Percentiles rank a stretch among this genome's conserved stretches.
These are phyloP conservation scores for Solea solea DNA, from an alignment of 2,113 vertebrate genomes.

Conservation along the genomic window DNA sequence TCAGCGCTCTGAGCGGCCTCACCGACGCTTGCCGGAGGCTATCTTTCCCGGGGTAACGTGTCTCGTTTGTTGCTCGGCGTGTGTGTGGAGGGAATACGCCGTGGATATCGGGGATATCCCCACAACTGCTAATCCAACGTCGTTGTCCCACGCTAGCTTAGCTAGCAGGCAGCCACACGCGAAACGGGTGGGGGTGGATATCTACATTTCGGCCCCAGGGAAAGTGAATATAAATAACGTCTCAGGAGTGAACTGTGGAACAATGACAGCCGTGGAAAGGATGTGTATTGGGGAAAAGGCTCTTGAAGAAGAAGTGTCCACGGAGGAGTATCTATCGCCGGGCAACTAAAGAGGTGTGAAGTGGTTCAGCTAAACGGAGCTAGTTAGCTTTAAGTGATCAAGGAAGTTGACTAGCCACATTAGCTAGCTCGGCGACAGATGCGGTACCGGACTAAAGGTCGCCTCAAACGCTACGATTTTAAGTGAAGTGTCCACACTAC, in stretches of 20 bases:
- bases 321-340: conserved; percentile 15
- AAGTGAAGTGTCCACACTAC: background rate
- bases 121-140: conserved; percentile 2
- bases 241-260: conserved; percentile 27
- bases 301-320: conserved; percentile 10
- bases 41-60: conserved; percentile 10
- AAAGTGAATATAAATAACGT: conserved; percentile 24
- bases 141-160: conserved; percentile 60
- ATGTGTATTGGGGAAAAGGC: conserved; percentile 15
- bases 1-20: conserved; percentile 21
- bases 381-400: conserved; percentile 49
- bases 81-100: conserved; percentile 5
- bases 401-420: conserved; percentile 66
- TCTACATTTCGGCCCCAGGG: conserved; percentile 39
- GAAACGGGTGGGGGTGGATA: conserved; percentile 66
- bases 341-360: conserved; percentile 24
- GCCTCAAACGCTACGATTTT: conserved; percentile 25
- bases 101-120: conserved; percentile 18
- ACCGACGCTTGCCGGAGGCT: conserved; percentile 1
- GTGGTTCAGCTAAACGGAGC: conserved; percentile 36
- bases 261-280: conserved; percentile 37
- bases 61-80: conserved; percentile 1
- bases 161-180: conserved; percentile 44
- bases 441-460: conserved; percentile 35
- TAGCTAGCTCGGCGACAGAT: conserved; percentile 45